phyloP scores from a whole-genome alignment of 1,140 invertebrate species.

The Oncopeltus fasciatus region DNA sequence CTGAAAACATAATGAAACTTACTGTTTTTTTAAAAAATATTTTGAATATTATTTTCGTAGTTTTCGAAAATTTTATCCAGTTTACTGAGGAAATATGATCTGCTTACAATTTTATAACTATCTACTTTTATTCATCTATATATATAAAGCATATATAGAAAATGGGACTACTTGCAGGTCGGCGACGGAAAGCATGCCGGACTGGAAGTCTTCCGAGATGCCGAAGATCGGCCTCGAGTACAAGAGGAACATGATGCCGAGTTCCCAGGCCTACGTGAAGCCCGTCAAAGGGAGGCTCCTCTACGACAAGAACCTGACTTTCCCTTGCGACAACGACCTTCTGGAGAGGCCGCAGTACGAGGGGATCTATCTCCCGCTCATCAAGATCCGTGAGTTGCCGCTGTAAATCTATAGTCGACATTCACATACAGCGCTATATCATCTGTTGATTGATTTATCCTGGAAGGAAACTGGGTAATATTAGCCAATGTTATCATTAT shows the following conservation, averaged over 20 bases:
- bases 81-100: neutral
- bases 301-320: neutral
- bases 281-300: neutral
- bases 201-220: neutral
- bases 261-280: neutral
- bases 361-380: neutral
- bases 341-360: neutral
- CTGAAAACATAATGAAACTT: too few species aligned
- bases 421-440: too few species aligned
- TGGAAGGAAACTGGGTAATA: too few species aligned
- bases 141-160: neutral
- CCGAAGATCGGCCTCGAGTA: neutral
- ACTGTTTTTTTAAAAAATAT: neutral
- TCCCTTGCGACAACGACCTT: neutral
- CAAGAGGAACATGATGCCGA: neutral
- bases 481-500: too few species aligned
- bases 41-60: neutral
- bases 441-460: too few species aligned
- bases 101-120: neutral
- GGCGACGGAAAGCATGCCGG: too few species aligned
- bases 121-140: neutral
- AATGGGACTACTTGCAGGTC: too few species aligned
- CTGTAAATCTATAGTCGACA: too few species aligned
- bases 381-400: too few species aligned
- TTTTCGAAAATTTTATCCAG: neutral